Base-by-base conservation (phyloP, 2,113 vertebrate genomes). In the Eidolon helvum region DNA sequence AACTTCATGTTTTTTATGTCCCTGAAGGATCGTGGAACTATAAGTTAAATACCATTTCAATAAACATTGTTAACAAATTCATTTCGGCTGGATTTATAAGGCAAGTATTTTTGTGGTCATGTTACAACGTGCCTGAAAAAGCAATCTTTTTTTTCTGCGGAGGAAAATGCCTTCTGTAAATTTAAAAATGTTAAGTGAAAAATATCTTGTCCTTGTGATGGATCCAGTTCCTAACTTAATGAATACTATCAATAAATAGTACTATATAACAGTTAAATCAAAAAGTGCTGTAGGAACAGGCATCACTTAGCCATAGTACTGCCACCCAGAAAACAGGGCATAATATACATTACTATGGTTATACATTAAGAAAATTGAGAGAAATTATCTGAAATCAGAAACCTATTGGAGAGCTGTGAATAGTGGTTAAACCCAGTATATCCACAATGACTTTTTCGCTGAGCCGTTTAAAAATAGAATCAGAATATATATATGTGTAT, bases 1-100 rank as follows among this genome's bases (percentile, higher is more conserved):
- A 99, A 95, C 99, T 99, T 89, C 99, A 99, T 98, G 99, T 99
- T 92, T 98, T 99, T 97, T 99, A 98, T 98, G 99, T 99, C 93
- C 99, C 99, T 87, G 98, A 99, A 96, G 99, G 99, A 96, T 98
- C 99, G 66, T 99, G 99, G 99, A 98, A 99, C 96, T 98, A 98
- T 97, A 99, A 99, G 96, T 98, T 99, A 96, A 99, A 99, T 97
- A 99, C 99, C 87, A 97, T 99, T 94, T 98, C 99, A 61, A 90
- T 99, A 78, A 98, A 99, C 96, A 98, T 99, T 95, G 98, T 98
- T 84, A 99, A 98, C 59, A 99, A 98, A 94, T 99, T 99, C 85
- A 87, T 99, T 98, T 99, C 99, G 89, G 99, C 99, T 9, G 99
- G 99, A 86, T 99, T 99, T 98, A 99, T 99, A 98, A 99, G 99